Evolutionary conservation across 2,113 vertebrate species (phyloP).

Genomic region (Vidua macroura): DNA sequence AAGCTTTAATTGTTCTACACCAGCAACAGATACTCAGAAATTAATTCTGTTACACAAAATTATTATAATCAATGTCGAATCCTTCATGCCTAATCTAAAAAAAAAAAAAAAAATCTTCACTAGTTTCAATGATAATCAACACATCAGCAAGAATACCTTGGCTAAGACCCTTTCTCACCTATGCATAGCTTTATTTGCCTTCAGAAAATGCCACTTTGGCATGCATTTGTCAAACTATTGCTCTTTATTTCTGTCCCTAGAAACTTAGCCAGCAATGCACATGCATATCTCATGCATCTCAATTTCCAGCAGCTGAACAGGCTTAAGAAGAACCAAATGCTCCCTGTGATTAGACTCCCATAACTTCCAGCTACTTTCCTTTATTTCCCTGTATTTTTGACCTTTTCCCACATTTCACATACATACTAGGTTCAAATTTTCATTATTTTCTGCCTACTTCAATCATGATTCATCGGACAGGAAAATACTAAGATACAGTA

Average conservation of each 20-base stretch:
- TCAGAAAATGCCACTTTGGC: neutral
- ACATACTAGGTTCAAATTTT: neutral
- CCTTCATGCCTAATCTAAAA: neutral
- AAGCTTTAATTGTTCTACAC: neutral
- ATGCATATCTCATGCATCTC: neutral
- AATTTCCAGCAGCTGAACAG: neutral
- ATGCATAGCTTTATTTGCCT: neutral
- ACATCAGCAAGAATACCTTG: neutral
- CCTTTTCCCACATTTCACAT: neutral
- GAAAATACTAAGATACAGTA: neutral
- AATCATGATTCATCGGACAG: neutral
- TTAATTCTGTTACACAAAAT: neutral
- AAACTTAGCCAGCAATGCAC: neutral
- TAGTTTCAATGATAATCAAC: neutral
- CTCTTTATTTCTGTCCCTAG: neutral
- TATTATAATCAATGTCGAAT: neutral
- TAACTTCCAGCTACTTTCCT: neutral
- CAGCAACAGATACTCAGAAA: neutral
- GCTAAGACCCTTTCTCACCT: neutral
- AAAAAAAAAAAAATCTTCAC: neutral
- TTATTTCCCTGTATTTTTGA: neutral
- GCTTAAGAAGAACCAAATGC: neutral
- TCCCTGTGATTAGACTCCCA: neutral
- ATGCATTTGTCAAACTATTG: neutral
- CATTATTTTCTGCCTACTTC: neutral